Percentiles rank a stretch among this genome's conserved stretches.
These are phyloP conservation scores for Drosophila persimilis DNA, from an alignment of 1,140 invertebrate genomes.

Conservation along the genomic window DNA sequence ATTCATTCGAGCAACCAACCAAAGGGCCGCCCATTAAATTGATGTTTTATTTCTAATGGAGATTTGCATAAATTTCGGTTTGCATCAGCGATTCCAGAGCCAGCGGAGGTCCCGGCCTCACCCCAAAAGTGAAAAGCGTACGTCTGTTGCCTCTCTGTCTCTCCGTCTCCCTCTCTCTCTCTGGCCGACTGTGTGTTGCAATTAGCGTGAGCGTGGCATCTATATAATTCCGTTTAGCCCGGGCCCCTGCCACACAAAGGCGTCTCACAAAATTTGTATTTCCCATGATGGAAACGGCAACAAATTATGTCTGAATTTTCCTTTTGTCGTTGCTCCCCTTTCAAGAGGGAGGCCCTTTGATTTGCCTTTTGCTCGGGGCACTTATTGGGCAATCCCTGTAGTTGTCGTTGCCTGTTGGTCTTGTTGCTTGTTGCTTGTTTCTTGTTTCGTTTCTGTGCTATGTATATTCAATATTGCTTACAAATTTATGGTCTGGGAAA, in stretches of 20 bases:
- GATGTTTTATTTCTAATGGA: constrained; percentile 50
- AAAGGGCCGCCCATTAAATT: constrained; percentile 58
- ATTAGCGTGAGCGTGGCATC: constrained; percentile 76
- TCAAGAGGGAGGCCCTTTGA: constrained; percentile 45
- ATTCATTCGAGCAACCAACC: constrained; percentile 43
- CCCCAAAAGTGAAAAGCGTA: constrained; percentile 66
- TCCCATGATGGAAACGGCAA: constrained; percentile 67
- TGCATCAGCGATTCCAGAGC: constrained; percentile 20
- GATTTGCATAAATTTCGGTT: constrained; percentile 66
- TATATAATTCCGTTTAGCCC: constrained; percentile 76
- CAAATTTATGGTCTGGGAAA: constrained; percentile 78
- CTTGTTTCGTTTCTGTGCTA: constrained; percentile 34
- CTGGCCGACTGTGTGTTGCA: constrained; percentile 59
- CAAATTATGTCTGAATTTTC: constrained; percentile 77
- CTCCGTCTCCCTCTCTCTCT: constrained; percentile 19
- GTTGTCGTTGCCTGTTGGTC: constrained; percentile 21
- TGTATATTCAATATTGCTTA: constrained; percentile 70
- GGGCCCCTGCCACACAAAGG: constrained; percentile 55
- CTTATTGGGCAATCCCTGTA: constrained; percentile 69
- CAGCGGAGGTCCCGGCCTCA: constrained; percentile 30
- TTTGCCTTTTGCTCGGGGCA: constrained; percentile 54
- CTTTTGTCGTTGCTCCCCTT: constrained; percentile 57
- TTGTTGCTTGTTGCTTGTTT: constrained; percentile 20
- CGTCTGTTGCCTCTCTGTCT: constrained; percentile 18
- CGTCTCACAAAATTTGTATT: constrained; percentile 59